Evolutionary conservation across 2,113 vertebrate species (phyloP).

Genomic region (Halcyon senegalensis): DNA sequence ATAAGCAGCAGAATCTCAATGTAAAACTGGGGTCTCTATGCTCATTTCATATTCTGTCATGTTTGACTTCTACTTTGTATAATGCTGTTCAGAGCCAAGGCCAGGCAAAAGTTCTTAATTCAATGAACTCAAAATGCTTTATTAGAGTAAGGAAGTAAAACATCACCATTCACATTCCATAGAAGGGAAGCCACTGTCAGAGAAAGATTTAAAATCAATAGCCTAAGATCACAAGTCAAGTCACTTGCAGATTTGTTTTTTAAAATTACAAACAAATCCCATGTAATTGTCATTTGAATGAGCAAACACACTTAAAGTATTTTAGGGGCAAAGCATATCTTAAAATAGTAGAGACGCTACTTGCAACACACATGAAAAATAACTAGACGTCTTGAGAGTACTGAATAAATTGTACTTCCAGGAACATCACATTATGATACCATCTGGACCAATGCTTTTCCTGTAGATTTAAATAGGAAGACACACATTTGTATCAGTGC

Average conservation of each 20-base stretch:
- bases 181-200: background rate
- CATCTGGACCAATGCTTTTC: background rate
- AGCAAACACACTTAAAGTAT: background rate
- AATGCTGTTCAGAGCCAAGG: fast-evolving
- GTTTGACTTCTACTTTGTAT: background rate
- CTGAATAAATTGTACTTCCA: background rate
- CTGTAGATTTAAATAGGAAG: background rate
- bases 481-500: background rate
- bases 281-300: background rate
- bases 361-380: background rate
- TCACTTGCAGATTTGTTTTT: background rate
- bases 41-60: background rate
- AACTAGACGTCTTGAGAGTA: background rate
- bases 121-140: background rate
- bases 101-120: background rate
- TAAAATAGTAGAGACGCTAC: background rate
- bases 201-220: background rate
- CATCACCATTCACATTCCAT: background rate
- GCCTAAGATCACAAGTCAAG: background rate
- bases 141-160: background rate
- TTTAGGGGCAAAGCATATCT: background rate
- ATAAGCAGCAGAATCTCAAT: background rate
- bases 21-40: background rate
- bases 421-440: background rate
- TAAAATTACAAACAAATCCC: background rate